These are phyloP conservation scores for Chalcosyrphus nemorum DNA, from an alignment of 2,888 invertebrate genomes.

Conservation along the genomic window DNA sequence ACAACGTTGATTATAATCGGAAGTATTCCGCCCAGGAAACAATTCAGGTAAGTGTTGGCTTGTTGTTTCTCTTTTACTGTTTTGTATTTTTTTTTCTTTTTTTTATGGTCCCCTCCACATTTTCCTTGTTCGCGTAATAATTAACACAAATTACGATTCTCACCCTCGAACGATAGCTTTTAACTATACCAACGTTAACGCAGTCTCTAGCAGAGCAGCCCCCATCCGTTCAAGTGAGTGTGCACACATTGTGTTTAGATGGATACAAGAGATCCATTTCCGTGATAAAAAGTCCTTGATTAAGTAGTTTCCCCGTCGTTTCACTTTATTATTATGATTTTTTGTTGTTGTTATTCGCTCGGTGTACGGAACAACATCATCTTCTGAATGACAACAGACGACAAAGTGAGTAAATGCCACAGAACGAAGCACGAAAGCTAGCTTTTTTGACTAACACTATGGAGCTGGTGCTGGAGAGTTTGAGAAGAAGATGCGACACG, in stretches of 20 bases:
- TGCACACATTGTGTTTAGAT: conserved; percentile 41
- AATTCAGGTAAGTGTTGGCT: conserved; percentile 81
- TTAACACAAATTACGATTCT: conserved; percentile 69
- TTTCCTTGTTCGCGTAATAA: conserved; percentile 68
- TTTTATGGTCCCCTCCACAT: conserved; percentile 35
- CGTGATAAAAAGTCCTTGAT: conserved; percentile 77
- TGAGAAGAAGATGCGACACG: neutral
- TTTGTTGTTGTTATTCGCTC: conserved; percentile 40
- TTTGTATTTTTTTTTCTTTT: conserved; percentile 52
- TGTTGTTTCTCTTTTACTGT: conserved; percentile 28
- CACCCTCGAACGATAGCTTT: conserved; percentile 47
- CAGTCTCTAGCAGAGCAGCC: neutral
- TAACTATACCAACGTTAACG: too few species aligned
- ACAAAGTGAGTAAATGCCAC: conserved; percentile 74
- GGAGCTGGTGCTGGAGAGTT: neutral
- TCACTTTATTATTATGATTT: conserved; percentile 75
- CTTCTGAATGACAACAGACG: conserved; percentile 74
- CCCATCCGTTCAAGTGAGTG: conserved; percentile 27
- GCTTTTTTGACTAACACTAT: conserved; percentile 16
- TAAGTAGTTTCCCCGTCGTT: conserved; percentile 80
- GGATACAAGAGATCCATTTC: conserved; percentile 64
- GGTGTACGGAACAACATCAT: conserved; percentile 45
- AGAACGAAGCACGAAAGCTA: conserved; percentile 4
- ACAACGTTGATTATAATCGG: conserved; percentile 81
- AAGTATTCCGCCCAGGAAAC: conserved; percentile 82